Evolutionary conservation across 2,888 invertebrate genomes (phyloP).

Genomic region (Sycophila texana): DNA sequence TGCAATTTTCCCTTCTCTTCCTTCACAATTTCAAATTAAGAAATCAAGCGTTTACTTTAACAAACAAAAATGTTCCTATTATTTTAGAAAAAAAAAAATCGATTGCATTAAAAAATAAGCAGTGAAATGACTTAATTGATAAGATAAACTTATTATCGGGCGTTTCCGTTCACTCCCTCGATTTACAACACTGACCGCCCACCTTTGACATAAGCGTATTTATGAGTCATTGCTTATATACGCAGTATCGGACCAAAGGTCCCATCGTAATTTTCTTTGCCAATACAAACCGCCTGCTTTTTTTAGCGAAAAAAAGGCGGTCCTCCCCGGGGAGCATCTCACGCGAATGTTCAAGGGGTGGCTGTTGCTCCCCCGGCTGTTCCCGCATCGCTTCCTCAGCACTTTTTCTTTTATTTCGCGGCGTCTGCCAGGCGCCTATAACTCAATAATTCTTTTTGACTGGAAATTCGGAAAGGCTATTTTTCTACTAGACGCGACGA

Average conservation of each 20-base stretch:
- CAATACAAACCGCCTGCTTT: constrained; percentile 30
- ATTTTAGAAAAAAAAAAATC: background rate
- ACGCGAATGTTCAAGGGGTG: constrained; percentile 9
- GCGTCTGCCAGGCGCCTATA: background rate
- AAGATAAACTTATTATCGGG: constrained; percentile 2
- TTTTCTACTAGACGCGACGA: too few species aligned
- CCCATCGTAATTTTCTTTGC: constrained; percentile 38
- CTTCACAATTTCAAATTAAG: background rate
- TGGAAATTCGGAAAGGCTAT: too few species aligned
- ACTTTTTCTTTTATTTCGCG: constrained; percentile 3
- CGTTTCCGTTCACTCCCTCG: background rate
- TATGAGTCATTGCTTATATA: constrained; percentile 33
- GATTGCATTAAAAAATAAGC: background rate
- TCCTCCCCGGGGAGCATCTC: constrained; percentile 32
- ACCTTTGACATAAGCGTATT: constrained; percentile 11
- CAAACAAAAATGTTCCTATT: too few species aligned
- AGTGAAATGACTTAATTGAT: constrained; percentile 32
- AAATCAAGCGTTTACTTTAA: too few species aligned
- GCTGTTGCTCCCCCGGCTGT: background rate
- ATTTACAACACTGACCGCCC: constrained; percentile 24
- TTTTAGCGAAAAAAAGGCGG: constrained; percentile 4
- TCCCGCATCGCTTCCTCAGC: constrained; percentile 5
- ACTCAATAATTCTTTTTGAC: background rate
- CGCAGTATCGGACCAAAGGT: background rate
- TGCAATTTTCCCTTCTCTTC: background rate